A percentile compares a stretch with the other conserved stretches of the same genome.
Evolutionary conservation across 2,113 vertebrate species (phyloP).

Genomic region (Callospermophilus lateralis): DNA sequence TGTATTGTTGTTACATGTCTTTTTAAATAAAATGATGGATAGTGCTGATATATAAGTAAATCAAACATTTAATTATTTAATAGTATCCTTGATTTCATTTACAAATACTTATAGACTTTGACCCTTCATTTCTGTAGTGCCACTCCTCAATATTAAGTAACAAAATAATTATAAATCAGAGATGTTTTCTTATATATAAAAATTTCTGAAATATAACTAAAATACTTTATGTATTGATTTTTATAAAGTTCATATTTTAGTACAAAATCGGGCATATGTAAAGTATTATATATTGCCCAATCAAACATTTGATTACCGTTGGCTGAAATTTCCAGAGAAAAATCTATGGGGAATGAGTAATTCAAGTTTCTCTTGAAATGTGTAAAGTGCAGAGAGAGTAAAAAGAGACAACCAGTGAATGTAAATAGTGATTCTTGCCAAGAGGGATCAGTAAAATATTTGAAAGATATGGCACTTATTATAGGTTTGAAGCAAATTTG

Average conservation of each 20-base stretch:
- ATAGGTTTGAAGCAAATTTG: not conserved
- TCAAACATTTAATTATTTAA: not conserved
- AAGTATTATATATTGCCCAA: not conserved
- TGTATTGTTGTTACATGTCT: not conserved
- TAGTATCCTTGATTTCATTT: not conserved
- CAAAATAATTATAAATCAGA: not conserved
- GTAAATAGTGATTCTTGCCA: not conserved
- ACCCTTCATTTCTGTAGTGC: not conserved
- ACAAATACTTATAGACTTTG: not conserved
- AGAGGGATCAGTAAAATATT: not conserved
- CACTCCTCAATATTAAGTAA: not conserved
- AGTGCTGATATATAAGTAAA: not conserved
- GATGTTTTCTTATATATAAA: not conserved
- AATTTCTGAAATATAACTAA: not conserved
- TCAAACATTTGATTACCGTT: not conserved
- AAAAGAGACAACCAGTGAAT: not conserved
- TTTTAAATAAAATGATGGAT: conserved; percentile 7
- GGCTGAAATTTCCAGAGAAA: not conserved
- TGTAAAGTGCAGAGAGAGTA: not conserved
- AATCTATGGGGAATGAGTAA: not conserved
- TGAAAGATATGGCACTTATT: not conserved
- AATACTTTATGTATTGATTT: not conserved
- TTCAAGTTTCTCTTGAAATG: not conserved
- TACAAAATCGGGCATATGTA: not conserved
- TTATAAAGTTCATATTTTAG: not conserved